These are phyloP conservation scores for Torymus tubicola DNA, from an alignment of 2,888 invertebrate genomes.

Conservation along the genomic window DNA sequence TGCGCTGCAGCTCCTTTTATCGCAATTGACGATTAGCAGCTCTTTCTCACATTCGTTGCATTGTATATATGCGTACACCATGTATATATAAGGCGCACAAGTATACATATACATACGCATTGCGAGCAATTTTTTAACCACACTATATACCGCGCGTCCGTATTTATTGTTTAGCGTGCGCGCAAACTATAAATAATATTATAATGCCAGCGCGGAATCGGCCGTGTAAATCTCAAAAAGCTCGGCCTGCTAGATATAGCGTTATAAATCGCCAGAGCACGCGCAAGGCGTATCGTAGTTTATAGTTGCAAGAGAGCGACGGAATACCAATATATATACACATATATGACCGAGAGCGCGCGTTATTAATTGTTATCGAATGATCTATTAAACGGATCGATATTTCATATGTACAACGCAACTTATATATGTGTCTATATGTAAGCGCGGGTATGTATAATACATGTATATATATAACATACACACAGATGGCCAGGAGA, in stretches of 20 bases:
- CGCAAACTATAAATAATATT: conserved; percentile 29
- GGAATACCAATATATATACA: background rate
- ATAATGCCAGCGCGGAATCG: background rate
- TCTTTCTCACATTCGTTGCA: background rate
- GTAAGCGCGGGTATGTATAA: background rate
- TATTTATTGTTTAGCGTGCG: background rate
- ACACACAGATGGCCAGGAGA: background rate
- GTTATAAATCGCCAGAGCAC: conserved; percentile 30
- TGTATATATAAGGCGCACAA: too few species aligned
- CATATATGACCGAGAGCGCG: background rate
- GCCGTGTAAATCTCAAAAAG: conserved; percentile 18
- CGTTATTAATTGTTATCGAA: conserved; percentile 51
- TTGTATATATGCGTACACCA: too few species aligned
- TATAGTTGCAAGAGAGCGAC: conserved; percentile 12
- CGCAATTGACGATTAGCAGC: background rate
- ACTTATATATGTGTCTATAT: background rate
- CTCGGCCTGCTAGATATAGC: background rate
- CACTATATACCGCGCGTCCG: too few species aligned
- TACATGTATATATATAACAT: background rate
- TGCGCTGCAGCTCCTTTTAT: too few species aligned
- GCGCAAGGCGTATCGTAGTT: conserved; percentile 19
- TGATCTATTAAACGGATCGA: conserved; percentile 43
- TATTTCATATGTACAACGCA: conserved; percentile 35
- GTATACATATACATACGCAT: too few species aligned
- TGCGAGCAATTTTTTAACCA: too few species aligned